A percentile compares a stretch with the other conserved stretches of the same genome.
Conservation (phyloP, 2,888 invertebrate genomes). For the Terebella lapidaria region DNA sequence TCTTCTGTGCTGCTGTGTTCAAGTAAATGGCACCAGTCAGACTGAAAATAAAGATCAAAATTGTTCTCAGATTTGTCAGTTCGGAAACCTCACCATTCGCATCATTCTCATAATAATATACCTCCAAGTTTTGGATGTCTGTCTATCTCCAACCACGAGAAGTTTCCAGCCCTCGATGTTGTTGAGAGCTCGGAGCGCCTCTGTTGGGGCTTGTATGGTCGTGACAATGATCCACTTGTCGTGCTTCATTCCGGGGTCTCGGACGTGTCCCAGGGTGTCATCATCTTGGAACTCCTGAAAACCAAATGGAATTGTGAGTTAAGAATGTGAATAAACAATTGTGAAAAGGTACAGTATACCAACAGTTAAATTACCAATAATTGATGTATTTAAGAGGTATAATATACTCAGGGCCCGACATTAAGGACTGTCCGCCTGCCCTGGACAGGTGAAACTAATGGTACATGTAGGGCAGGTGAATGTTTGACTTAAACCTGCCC, state of each 20-base stretch:
- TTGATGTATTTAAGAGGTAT: too few species aligned
- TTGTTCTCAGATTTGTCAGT: background rate
- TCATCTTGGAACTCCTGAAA: conserved; percentile 4
- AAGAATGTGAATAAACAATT: too few species aligned
- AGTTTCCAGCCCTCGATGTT: conserved; percentile 23
- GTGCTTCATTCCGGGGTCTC: background rate
- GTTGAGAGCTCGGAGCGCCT: conserved; percentile 16
- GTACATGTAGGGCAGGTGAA: too few species aligned
- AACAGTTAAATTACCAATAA: too few species aligned
- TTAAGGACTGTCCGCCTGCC: too few species aligned
- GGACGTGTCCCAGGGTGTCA: background rate
- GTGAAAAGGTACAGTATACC: too few species aligned
- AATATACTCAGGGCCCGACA: too few species aligned
- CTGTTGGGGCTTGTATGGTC: conserved; percentile 22
- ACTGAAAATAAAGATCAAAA: conserved; percentile 14
- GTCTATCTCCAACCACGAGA: conserved; percentile 26
- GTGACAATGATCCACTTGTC: conserved; percentile 28
- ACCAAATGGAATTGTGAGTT: too few species aligned
- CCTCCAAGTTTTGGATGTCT: conserved; percentile 26
- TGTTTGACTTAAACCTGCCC: too few species aligned
- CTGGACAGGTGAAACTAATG: too few species aligned
- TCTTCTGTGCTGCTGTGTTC: conserved; percentile 19
- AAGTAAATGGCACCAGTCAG: conserved; percentile 23
- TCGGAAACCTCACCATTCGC: background rate
- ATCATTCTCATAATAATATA: conserved; percentile 5